Conservation (phyloP, 2,888 invertebrate species). For the Doris montereyensis region DNA sequence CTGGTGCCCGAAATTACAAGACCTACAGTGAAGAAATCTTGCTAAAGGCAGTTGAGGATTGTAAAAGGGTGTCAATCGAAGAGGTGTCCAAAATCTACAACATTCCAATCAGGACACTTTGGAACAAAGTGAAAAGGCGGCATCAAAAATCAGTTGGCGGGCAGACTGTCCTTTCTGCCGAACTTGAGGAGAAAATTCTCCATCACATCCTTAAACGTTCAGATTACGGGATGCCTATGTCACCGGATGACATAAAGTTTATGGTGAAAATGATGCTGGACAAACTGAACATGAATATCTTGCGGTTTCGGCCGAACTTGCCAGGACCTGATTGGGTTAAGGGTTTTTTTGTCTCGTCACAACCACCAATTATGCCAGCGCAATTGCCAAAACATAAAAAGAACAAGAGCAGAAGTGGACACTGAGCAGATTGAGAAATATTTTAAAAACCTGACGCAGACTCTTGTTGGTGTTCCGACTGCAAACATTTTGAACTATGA, state of each 20-base stretch:
- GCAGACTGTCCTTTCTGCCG: slow-evolving; percentile 8
- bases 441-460: slow-evolving; percentile 19
- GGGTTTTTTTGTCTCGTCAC: not conserved
- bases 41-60: slow-evolving; percentile 18
- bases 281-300: not conserved
- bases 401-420: not conserved
- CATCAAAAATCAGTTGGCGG: slow-evolving; percentile 13
- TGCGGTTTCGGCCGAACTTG: not conserved
- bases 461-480: slow-evolving; percentile 29
- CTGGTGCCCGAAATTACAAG: slow-evolving; percentile 14
- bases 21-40: slow-evolving; percentile 19
- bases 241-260: slow-evolving; percentile 2
- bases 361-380: not conserved
- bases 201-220: not conserved
- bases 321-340: not conserved
- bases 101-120: slow-evolving; percentile 22
- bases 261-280: not conserved
- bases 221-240: slow-evolving; percentile 22
- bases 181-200: slow-evolving; percentile 11
- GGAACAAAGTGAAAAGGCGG: slow-evolving; percentile 23
- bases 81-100: slow-evolving; percentile 9
- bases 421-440: not conserved
- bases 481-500: slow-evolving; percentile 66
- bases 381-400: slow-evolving; percentile 4
- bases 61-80: not conserved